Evolutionary conservation across 2,797 vertebrate genomes (phyloP), one percentile per base, ranked within the genome.

Genomic region (Pipistrellus nathusii): DNA sequence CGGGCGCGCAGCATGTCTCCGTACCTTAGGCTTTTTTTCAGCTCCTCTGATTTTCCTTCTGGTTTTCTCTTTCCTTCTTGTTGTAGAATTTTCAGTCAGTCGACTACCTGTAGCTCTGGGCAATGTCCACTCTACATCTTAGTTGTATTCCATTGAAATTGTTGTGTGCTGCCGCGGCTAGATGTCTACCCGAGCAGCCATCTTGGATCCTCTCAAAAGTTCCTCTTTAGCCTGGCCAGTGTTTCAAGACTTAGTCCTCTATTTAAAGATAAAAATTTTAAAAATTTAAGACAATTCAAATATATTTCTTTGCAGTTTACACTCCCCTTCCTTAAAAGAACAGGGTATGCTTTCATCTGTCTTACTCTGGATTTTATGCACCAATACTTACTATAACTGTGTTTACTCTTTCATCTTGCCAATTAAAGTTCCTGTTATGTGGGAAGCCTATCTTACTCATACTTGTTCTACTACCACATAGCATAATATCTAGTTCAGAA

Each of bases 401-500:
- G 8, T 88, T 95, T 81, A 71, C 32, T 51, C 46, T 30, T 68
- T 32, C 44, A 44, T 59, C 35, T 66, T 14, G 38, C 25, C 53
- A 89, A 15, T 13, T 85, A 76, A 48, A 82, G 51, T 25, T 66
- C 48, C 66, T 35, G 5, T 77, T 35, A 51, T 35, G 13, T 7
- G 85, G 71, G 41, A 90, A 86, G 41, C 8, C 27, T 55, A 41
- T 46, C 44, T 75, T 55, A 48, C 18, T 46, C 57, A 73, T 35
- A 62, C n/a, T 73, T 83, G 12, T 25, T 83, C 48, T 41, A 30
- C 21, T 85, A 85, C n/a, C 72, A 92, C 78, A 95, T 85, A 85
- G n/a, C 72, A 94, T 66, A 95, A 59, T 78, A 35, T 8, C 30
- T 59, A 20, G 12, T 41, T 92, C 35, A 87, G 72, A 92, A 21